Evolutionary conservation across 2,888 invertebrate species (phyloP), one percentile per base, ranked within the genome.

Genomic region (Hypolimnas misippus): DNA sequence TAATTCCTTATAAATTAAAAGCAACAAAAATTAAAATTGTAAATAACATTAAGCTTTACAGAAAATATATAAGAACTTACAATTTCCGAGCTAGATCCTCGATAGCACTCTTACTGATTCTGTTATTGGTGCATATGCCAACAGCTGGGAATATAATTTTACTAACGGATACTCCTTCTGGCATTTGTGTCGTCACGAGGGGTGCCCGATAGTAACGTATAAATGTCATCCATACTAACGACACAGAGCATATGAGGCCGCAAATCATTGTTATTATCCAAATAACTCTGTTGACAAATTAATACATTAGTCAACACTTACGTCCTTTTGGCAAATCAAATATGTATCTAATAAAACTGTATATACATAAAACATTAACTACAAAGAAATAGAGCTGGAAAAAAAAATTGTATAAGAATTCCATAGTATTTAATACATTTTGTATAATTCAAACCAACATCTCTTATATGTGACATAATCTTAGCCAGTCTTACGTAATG

Each of bases 101-200:
- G 21, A 83, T 82, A 10, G 89, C 88, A 33, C 78, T 78, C 67
- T 81, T 88, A 67, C 92, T 92, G 19, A 93, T 91, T 58, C 92
- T 85, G 72, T 93, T 93, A 65, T 87, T 89, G 0, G 89, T 80
- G 66, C 93, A 93, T 35, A 93, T 82, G 0, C 92, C 92, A 1
- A 93, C 79, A 0, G 92, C 92, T 19, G 93, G 93, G 63, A 92
- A 92, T 59, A 92, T 86, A 12, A 93, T 91, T 17, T 82, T 79
- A 67, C 79, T 85, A 14, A 93, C 86, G 0, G 90, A 82, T 0
- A 88, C 82, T 3, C 91, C 92, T 56, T 89, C 88, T 0, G 93
- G 92, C 74, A 87, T 78, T 73, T 87, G 92, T 2, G 87, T 92
- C 55, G 87, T 89, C 49, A 87, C 89, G 40, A 89, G 73, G 0